A percentile compares a stretch with the other conserved stretches of the same genome.
Conservation (phyloP, 2,888 invertebrate species). For the Norana najaformis region DNA sequence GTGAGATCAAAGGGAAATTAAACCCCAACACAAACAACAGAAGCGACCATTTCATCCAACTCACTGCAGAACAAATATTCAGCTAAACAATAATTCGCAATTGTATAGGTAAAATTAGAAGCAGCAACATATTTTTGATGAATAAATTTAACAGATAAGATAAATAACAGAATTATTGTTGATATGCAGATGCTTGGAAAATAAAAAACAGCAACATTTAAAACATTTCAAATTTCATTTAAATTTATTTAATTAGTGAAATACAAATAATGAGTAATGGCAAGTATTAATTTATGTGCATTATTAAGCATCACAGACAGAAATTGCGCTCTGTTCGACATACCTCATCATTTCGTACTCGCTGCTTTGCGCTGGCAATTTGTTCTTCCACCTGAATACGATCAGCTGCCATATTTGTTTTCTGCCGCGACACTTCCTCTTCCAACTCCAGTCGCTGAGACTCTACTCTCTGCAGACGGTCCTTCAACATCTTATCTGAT, state of each 20-base stretch:
- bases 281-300: too few relatives aligned
- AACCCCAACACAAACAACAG: neutral
- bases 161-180: too few relatives aligned
- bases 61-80: neutral
- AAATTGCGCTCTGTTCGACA: neutral
- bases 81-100: neutral
- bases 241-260: neutral
- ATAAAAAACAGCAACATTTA: too few relatives aligned
- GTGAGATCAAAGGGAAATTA: neutral
- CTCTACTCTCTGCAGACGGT: slow-evolving; percentile 57
- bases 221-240: neutral
- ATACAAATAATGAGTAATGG: too few relatives aligned
- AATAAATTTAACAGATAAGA: neutral
- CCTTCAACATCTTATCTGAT: slow-evolving; percentile 54
- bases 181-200: too few relatives aligned
- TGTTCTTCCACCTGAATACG: slow-evolving; percentile 57
- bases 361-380: slow-evolving; percentile 54
- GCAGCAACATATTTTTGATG: neutral
- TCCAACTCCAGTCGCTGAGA: slow-evolving; percentile 55
- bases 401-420: slow-evolving; percentile 52
- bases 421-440: slow-evolving; percentile 57
- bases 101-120: neutral
- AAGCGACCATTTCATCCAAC: neutral
- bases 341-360: slow-evolving; percentile 57
- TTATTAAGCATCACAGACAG: neutral